Evolutionary conservation across 2,113 vertebrate genomes (phyloP).

Genomic region (Indicator maculatus): DNA sequence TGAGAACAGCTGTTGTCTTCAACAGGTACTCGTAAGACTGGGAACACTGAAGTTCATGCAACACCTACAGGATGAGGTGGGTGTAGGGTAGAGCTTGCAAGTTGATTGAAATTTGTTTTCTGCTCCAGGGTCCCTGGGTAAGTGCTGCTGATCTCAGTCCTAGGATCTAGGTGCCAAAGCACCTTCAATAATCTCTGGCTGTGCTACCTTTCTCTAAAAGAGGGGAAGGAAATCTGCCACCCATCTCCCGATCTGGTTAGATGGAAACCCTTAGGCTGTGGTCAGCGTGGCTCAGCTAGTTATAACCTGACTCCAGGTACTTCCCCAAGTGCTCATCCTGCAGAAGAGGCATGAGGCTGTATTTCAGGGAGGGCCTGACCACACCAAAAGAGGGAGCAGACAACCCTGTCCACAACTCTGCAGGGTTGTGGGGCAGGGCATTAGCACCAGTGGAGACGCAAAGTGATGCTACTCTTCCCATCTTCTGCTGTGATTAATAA

Average conservation of each 20-base stretch:
- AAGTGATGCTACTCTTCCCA: not conserved
- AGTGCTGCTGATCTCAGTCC: not conserved
- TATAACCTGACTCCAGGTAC: slow-evolving; percentile 46
- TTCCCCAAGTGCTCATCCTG: slow-evolving; percentile 12
- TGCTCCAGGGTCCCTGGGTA: not conserved
- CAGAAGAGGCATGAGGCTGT: not conserved
- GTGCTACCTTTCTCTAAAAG: not conserved
- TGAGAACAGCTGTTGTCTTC: slow-evolving; percentile 44
- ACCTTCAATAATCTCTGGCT: not conserved
- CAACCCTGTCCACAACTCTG: not conserved
- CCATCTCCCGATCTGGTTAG: not conserved
- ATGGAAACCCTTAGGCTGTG: not conserved
- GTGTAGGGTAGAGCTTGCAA: not conserved
- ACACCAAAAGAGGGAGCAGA: not conserved
- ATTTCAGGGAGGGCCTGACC: not conserved
- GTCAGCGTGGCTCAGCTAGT: slow-evolving; percentile 18
- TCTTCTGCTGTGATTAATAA: not conserved
- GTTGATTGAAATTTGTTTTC: not conserved
- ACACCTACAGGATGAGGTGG: not conserved
- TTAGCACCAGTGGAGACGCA: not conserved
- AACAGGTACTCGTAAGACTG: slow-evolving; percentile 21
- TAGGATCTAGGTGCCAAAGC: not conserved
- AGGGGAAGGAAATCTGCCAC: not conserved
- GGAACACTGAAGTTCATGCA: not conserved
- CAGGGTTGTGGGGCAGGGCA: not conserved